Percentiles rank a stretch among this genome's conserved stretches.
Conservation (phyloP, 2,888 invertebrate species). For the Clistopyga incitator region DNA sequence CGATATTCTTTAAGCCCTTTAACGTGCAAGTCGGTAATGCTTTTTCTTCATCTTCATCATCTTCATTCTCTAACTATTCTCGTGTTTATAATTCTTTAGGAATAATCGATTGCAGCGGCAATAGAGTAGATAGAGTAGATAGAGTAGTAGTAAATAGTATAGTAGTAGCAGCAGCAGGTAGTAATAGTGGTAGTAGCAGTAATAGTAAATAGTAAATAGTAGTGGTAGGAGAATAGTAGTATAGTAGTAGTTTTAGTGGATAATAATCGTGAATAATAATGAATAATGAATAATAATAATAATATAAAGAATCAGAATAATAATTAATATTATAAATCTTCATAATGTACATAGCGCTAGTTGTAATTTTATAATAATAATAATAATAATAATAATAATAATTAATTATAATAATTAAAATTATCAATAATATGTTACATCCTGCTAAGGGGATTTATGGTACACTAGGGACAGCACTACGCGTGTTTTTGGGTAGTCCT, state of each 20-base stretch:
- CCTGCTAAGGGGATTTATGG: slow-evolving; percentile 81
- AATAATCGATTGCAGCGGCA: slow-evolving; percentile 80
- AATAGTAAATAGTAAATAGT: slow-evolving; percentile 69
- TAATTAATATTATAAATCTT: slow-evolving; percentile 79
- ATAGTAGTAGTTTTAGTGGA: slow-evolving; percentile 68
- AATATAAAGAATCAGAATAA: slow-evolving; percentile 74
- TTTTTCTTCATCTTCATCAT: slow-evolving; percentile 10
- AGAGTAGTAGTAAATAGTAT: slow-evolving; percentile 66
- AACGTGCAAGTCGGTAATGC: slow-evolving; percentile 48
- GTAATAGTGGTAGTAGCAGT: slow-evolving; percentile 73
- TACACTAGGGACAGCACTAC: slow-evolving; percentile 82
- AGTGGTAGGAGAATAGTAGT: slow-evolving; percentile 70
- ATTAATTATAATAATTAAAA: slow-evolving; percentile 71
- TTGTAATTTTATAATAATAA: slow-evolving; percentile 70
- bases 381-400: slow-evolving; percentile 66
- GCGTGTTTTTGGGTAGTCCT: slow-evolving; percentile 74
- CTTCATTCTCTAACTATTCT: slow-evolving; percentile 38
- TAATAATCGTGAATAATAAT: slow-evolving; percentile 71
- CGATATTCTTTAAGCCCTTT: slow-evolving; percentile 75
- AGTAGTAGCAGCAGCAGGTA: slow-evolving; percentile 67
- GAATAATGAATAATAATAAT: slow-evolving; percentile 72
- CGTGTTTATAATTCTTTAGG: slow-evolving; percentile 74
- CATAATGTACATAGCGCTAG: slow-evolving; percentile 79
- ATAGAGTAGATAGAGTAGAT: slow-evolving; percentile 70
- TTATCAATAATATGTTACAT: slow-evolving; percentile 82